Base-by-base conservation (phyloP, 2,113 vertebrate species). In the Oreochromis spilurus region DNA sequence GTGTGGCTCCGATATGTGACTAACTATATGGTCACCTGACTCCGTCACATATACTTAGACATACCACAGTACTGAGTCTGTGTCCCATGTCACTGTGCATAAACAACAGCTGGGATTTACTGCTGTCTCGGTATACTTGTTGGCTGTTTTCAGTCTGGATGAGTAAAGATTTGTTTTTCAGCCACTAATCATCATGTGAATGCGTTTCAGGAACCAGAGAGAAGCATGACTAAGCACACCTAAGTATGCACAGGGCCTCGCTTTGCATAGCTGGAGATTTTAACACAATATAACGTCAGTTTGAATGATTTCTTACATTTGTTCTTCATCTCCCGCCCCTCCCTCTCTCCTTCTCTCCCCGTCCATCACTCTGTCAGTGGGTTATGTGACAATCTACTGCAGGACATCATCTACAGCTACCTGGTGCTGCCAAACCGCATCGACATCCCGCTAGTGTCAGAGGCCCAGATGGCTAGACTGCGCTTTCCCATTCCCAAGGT, bases 401-500 rank as follows among this genome's bases (percentile, higher is more conserved):
- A 97, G 96, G 98, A 99, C 92, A 97, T 99, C 89, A 99, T 99
- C 89, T 97, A 96, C 88, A 97, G 97, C 95, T 96, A 96, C 84
- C 82, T 99, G 95, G 98, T 99, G 53, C 97, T 99, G 82, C 99
- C 99, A 54, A 99, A 99, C 40, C 97, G 97, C 80, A 97, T 99
- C 93, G 97, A 96, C 29, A 97, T 99, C 52, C 99, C 99, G 31
- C 97, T 99, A 75, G 97, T 98, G 90, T 97, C 96, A 14, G 97
- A 99, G 21, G 91, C 96, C n/a, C 94, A 98, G 29, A 95, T 99
- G 21, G 96, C 97, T 40, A 96, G 96, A 57, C 13, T 99, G 48
- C 95, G 98, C 70, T 99, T 99, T 90, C 99, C 99, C 3, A 91
- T 99, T 81, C 99, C 98, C 83, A 97, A 99, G 97, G 98, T 99